These are phyloP conservation scores for Chionomys nivalis DNA, from an alignment of 2,113 vertebrate species.

Conservation along the genomic window DNA sequence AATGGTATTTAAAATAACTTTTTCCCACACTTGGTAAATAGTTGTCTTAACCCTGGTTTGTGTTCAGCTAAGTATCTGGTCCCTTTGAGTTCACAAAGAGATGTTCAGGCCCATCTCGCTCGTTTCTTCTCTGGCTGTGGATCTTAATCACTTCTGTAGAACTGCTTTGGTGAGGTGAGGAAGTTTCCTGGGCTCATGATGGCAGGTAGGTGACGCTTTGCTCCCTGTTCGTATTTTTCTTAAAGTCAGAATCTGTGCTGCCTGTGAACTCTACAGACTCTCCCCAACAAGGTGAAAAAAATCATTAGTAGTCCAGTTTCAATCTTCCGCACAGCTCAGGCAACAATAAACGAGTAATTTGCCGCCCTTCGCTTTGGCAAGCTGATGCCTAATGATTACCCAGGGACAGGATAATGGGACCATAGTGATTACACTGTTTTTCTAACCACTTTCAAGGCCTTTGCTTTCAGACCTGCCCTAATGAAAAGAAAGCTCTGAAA, in stretches of 20 bases:
- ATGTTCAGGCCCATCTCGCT: slow-evolving; percentile 19
- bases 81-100: slow-evolving; percentile 25
- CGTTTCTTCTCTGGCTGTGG: slow-evolving; percentile 58
- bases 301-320: slow-evolving; percentile 87
- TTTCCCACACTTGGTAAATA: slow-evolving; percentile 42
- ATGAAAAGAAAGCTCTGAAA: slow-evolving; percentile 86
- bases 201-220: slow-evolving; percentile 74
- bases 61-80: slow-evolving; percentile 39
- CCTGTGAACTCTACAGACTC: slow-evolving; percentile 78
- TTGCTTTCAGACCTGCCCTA: slow-evolving; percentile 86
- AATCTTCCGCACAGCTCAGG: slow-evolving; percentile 86
- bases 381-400: slow-evolving; percentile 85
- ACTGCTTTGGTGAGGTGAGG: slow-evolving; percentile 63
- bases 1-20: neutral
- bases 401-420: slow-evolving; percentile 86
- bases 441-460: slow-evolving; percentile 86
- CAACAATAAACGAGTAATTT: slow-evolving; percentile 88
- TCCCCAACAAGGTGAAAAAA: slow-evolving; percentile 84
- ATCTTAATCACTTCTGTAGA: slow-evolving; percentile 65
- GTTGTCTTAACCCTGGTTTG: slow-evolving; percentile 59
- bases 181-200: slow-evolving; percentile 71
- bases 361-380: slow-evolving; percentile 82
- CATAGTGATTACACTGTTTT: slow-evolving; percentile 86
- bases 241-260: slow-evolving; percentile 74
- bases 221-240: slow-evolving; percentile 79